Evolutionary conservation across 2,888 invertebrate species (phyloP), one percentile per base, ranked within the genome.

Genomic region (Pteria penguin): DNA sequence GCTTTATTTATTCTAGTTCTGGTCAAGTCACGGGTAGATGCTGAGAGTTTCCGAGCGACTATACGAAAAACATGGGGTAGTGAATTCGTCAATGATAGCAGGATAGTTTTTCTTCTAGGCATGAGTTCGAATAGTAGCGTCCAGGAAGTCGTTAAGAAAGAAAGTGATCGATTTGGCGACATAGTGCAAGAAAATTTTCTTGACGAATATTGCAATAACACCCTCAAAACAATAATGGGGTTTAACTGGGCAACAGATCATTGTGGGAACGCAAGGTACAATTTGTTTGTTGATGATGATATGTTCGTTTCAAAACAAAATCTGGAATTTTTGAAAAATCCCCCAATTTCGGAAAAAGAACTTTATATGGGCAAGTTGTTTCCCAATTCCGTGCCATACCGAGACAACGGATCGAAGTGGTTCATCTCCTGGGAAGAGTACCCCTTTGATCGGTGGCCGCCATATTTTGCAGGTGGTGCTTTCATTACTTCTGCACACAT

Each of bases 391-490:
- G 66, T 61, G 22, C 76, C 76, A 2, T 76, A 62, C 45, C 33
- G 76, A 4, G 72, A 45, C 22, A 72, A 67, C 14, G 58, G 26
- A 18, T 72, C 76, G 3, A 76, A 76, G 31, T 76, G 76, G 76
- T 72, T 36, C 31, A 67, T 76, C 8, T 32, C 76, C 4, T 62
- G 67, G 57, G 71, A 76, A 5, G 60, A 76, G 11, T 76, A 76
- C 32, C 76, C 76, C 2, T 72, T 67, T 54, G 76, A 72, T 22
- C 52, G 36, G 24, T 76, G 62, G 29, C 76, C 76, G 31, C 71
- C 66, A 62, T 76, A 76, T 72, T 58, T 76, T 14, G 76, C 76
- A 54, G 76, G 76, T 22, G 71, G 66, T 2, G 76, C 71, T 24
- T 76, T 65, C 67, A 22, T 76, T 26, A 71, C 66, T 26, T 72